Evolutionary conservation across 1,140 invertebrate genomes (phyloP), one percentile per base, ranked within the genome.

Genomic region (Drosophila saltans): DNA sequence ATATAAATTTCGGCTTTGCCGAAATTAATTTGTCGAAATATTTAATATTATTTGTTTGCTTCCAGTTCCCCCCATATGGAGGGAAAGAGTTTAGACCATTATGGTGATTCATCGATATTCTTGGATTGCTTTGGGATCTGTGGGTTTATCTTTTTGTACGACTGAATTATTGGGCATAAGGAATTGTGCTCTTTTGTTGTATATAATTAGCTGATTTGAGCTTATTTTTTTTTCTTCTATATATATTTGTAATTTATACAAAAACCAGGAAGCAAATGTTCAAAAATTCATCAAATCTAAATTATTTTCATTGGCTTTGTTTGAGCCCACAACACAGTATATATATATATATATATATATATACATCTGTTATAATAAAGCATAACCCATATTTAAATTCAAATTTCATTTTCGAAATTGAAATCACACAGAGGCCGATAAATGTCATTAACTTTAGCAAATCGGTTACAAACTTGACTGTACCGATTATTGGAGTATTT

Each of bases 351-450:
- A 26, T 55, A 39, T 36, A 6, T 39, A 36, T 45, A 24, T 43
- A 11, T 43, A 26, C 11, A 45, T 16, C 11, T 61, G 57, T 59
- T 21, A 40, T 16, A 39, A 41, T 61, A 24, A 21, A 61, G 45
- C 16, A 48, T 48, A 2, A 2, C 10, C 5, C 33, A 36, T 36
- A 36, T 36, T 36, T 2, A 30, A 30, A 2, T 30, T 36, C 3
- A 4, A 30, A 30, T 30, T 30, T 36, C 3, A 36, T 5, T 36
- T 36, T 36, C 6, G 6, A 36, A 6, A 36, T 36, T 36, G 33
- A 36, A 36, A 36, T 36, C 33, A 36, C 33, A 36, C 6, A 36
- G 33, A 36, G 33, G 33, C 33, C 33, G 2, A 10, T 8, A 48
- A 7, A 48, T 2, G 1, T 45, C 6, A 21, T 7, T 16, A 21